Percentiles rank a stretch among this genome's conserved stretches.
Conservation (phyloP, 2,113 vertebrate species). For the Sturnus vulgaris region DNA sequence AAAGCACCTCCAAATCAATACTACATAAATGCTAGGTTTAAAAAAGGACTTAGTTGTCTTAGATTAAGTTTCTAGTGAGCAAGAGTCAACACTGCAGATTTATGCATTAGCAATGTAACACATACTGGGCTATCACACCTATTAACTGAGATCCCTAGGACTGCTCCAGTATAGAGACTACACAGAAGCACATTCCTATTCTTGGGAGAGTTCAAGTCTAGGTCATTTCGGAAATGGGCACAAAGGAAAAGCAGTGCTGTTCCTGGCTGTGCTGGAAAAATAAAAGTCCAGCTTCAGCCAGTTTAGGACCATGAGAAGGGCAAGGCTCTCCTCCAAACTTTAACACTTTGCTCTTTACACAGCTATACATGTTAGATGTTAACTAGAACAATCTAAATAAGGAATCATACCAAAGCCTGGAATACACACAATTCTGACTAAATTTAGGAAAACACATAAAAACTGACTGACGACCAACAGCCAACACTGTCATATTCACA, state of each 20-base stretch:
- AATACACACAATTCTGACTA: neutral
- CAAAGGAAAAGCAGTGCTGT: neutral
- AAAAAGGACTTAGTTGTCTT: neutral
- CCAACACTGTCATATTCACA: neutral
- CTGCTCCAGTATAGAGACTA: neutral
- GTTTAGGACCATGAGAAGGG: neutral
- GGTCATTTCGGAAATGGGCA: neutral
- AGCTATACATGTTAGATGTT: neutral
- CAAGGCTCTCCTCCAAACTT: neutral
- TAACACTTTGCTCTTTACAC: neutral
- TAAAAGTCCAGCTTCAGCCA: neutral
- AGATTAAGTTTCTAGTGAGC: neutral
- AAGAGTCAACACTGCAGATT: neutral
- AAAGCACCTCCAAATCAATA: neutral
- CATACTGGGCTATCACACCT: neutral
- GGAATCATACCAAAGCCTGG: neutral
- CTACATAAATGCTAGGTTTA: neutral
- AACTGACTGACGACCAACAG: neutral
- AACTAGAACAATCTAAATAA: neutral
- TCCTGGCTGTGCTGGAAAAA: neutral
- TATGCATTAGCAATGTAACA: neutral
- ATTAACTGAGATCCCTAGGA: neutral
- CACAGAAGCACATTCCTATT: neutral
- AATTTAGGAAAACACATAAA: neutral
- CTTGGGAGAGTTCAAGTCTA: neutral